These are phyloP conservation scores for Hyla sarda DNA, from an alignment of 2,113 vertebrate species.

Conservation along the genomic window DNA sequence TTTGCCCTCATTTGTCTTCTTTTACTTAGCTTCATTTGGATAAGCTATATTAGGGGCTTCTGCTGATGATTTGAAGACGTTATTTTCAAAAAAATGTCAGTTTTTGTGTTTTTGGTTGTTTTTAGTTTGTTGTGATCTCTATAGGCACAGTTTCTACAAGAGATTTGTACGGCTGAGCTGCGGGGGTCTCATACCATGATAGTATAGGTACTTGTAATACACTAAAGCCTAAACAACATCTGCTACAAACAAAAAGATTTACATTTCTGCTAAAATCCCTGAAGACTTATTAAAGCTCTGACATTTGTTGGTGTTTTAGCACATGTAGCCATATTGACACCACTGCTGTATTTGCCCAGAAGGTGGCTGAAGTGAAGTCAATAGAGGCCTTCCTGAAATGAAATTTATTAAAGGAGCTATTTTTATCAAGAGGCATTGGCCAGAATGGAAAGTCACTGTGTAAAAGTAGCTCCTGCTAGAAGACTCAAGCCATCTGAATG, in stretches of 20 bases:
- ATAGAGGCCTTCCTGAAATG: not conserved
- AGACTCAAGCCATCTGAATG: too few relatives aligned
- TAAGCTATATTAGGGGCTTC: not conserved
- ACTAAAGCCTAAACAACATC: too few relatives aligned
- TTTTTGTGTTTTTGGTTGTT: not conserved
- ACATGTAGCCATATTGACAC: not conserved
- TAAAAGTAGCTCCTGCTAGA: too few relatives aligned
- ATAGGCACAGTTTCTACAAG: not conserved
- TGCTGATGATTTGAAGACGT: not conserved
- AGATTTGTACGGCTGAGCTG: not conserved
- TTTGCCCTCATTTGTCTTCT: not conserved
- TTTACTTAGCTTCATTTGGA: not conserved
- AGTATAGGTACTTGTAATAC: not conserved
- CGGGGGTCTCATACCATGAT: not conserved
- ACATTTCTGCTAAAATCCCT: not conserved
- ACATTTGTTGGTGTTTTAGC: not conserved
- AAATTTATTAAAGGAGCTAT: not conserved
- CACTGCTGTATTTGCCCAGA: too few relatives aligned
- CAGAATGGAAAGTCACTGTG: too few relatives aligned
- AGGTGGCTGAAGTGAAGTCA: not conserved
- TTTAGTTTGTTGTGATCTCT: not conserved
- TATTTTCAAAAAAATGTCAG: not conserved
- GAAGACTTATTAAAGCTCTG: not conserved
- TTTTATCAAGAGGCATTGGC: too few relatives aligned
- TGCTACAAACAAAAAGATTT: too few relatives aligned